Evolutionary conservation across 2,888 invertebrate species (phyloP), one percentile per base, ranked within the genome.

Genomic region (Atethmia centrago): DNA sequence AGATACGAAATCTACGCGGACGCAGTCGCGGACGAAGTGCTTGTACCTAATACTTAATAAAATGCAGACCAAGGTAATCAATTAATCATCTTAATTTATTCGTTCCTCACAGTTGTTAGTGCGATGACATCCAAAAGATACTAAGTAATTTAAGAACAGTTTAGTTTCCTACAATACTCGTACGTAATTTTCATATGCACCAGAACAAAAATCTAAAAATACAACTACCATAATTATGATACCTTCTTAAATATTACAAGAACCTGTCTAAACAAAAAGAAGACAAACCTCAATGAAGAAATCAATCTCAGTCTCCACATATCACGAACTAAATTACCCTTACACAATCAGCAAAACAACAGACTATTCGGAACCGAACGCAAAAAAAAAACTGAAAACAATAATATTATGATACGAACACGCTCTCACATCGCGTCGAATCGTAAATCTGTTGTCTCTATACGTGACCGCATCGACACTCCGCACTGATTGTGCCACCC

Each of bases 381-480:
- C 67, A 82, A 84, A 83, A 36, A 83, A 36, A 87, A 86, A 85
- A 82, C n/a, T 88, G 84, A 82, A 87, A 82, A 83, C 70, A 86
- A 85, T 80, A 70, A 70, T 70, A 80, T 72, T 80, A 76, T 70
- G 76, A 73, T 85, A 84, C 76, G 28, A 68, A 65, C 64, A 62
- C 73, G 61, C 84, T 85, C 82, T 74, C 74, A 51, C 71, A 84
- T 83, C 83, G 89, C 89, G 87, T 85, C 85, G 87, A 92, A 92
- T 91, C 90, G 92, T 93, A 94, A 93, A 93, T 93, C 90, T 87
- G 89, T 89, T 92, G 92, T 92, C 89, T 86, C 89, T 90, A 90
- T 92, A 94, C 95, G 95, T 95, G 95, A 94, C 92, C 94, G 91
- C 92, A 93, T 93, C 92, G 89, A 89, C 89, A 92, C 92, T 93